phyloP scores from a whole-genome alignment of 2,113 vertebrate species.

The Phyllostomus discolor region DNA sequence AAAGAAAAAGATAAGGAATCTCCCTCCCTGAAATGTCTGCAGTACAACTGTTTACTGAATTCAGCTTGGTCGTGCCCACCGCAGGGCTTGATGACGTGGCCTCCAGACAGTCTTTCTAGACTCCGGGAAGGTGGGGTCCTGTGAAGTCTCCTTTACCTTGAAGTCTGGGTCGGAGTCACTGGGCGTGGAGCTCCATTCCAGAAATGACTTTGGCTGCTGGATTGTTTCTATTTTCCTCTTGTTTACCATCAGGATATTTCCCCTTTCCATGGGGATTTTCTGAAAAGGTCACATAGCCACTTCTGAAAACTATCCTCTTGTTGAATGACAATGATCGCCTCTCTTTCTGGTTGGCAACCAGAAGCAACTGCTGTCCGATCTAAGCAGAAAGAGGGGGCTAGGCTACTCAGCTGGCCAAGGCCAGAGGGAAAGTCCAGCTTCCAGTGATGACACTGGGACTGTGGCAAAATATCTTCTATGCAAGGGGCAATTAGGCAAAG shows the following conservation, averaged over 20 bases:
- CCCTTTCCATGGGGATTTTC: constrained; percentile 57
- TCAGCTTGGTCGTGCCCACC: not conserved
- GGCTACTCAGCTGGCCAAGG: constrained; percentile 15
- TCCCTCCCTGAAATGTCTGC: not conserved
- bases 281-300: constrained; percentile 46
- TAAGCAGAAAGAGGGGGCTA: not conserved
- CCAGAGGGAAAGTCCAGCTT: constrained; percentile 65
- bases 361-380: not conserved
- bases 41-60: not conserved
- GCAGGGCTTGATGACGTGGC: not conserved
- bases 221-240: constrained; percentile 48
- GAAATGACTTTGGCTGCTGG: not conserved
- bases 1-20: not conserved
- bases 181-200: not conserved
- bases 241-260: constrained; percentile 58
- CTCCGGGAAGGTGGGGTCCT: not conserved
- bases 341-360: constrained; percentile 42
- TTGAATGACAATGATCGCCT: constrained; percentile 38
- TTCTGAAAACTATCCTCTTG: constrained; percentile 15
- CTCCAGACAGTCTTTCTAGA: not conserved
- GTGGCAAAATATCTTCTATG: not conserved
- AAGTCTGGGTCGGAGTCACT: not conserved
- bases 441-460: not conserved
- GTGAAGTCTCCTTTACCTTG: not conserved
- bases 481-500: not conserved